A percentile compares a stretch with the other conserved stretches of the same genome.
These are phyloP conservation scores for Scarus forsteni DNA, from an alignment of 2,797 vertebrate genomes.

Conservation along the genomic window DNA sequence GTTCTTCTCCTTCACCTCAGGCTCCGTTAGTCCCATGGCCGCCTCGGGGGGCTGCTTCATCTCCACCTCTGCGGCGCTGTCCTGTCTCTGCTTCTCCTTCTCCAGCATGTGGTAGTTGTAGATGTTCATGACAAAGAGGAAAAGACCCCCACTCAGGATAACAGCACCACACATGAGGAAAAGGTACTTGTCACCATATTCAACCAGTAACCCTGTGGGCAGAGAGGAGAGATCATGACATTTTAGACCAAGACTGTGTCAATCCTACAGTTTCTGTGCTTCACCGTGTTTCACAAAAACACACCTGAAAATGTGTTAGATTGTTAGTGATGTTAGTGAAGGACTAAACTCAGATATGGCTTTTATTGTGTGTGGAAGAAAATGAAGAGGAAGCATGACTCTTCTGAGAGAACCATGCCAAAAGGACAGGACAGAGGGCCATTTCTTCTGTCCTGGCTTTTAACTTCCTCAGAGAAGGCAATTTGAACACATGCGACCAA, in stretches of 20 bases:
- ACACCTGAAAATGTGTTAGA: not conserved
- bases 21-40: conserved; percentile 49
- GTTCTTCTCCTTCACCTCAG: conserved; percentile 16
- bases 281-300: conserved; percentile 4
- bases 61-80: conserved; percentile 48
- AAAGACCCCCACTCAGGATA: conserved; percentile 83
- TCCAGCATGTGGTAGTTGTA: conserved; percentile 85
- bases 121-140: conserved; percentile 87
- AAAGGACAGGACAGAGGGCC: conserved; percentile 68
- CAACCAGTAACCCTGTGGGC: conserved; percentile 82
- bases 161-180: conserved; percentile 86
- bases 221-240: conserved; percentile 1
- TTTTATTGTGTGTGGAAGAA: conserved; percentile 1
- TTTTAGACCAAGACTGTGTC: conserved; percentile 3
- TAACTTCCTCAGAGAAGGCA: conserved; percentile 62
- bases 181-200: conserved; percentile 85
- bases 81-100: conserved; percentile 77
- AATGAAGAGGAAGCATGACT: conserved; percentile 26
- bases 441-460: conserved; percentile 61
- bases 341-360: conserved; percentile 34
- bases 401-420: conserved; percentile 62
- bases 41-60: conserved; percentile 44
- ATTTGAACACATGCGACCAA: conserved; percentile 73
- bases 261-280: not conserved
- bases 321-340: not conserved